Evolutionary conservation across 2,113 vertebrate species (phyloP), one percentile per base, ranked within the genome.

Genomic region (Dasyurus viverrinus): DNA sequence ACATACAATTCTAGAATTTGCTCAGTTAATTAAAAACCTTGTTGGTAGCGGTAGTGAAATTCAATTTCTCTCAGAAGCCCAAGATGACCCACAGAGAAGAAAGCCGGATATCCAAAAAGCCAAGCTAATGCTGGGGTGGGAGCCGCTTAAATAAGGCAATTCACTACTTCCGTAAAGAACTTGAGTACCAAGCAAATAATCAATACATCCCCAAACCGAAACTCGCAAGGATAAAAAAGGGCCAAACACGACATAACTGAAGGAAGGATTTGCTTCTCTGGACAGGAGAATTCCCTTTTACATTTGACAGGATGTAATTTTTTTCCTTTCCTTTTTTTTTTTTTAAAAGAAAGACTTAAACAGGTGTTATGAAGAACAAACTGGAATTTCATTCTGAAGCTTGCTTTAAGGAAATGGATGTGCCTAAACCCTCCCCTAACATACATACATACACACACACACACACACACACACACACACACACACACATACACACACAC

Each of bases 181-280:
- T 99, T 5, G 99, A 99, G 96, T 99, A 99, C 98, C 99, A 99
- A 98, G 99, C 99, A 3, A 99, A 99, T 97, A 99, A 99, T 96
- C 99, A 99, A 96, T 99, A 99, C 98, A 99, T 99, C 98, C 99
- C 99, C 97, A 99, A 99, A 98, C 99, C 99, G 36, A 99, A 99
- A 98, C 99, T 99, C 0, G 99, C 99, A 53, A 99, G 99, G 96
- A 99, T 99, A 98, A 99, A 99, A 98, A 99, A 99, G 98, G 99
- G 99, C 96, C 98, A 99, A 98, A 99, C 99, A 93, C 98, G 99
- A 98, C 99, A 99, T 98, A 99, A 98, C 98, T 99, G 98, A 99
- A 97, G 94, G 98, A 99, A 97, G 93, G 90, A 94, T 96, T 95
- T 96, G 0, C 94, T 92, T 89, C 76, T n/a, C 12, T 84, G 97